A percentile compares a stretch with the other conserved stretches of the same genome.
These are phyloP conservation scores for Sinocyclocheilus anshuiensis DNA, from an alignment of 2,113 vertebrate genomes.

Conservation along the genomic window DNA sequence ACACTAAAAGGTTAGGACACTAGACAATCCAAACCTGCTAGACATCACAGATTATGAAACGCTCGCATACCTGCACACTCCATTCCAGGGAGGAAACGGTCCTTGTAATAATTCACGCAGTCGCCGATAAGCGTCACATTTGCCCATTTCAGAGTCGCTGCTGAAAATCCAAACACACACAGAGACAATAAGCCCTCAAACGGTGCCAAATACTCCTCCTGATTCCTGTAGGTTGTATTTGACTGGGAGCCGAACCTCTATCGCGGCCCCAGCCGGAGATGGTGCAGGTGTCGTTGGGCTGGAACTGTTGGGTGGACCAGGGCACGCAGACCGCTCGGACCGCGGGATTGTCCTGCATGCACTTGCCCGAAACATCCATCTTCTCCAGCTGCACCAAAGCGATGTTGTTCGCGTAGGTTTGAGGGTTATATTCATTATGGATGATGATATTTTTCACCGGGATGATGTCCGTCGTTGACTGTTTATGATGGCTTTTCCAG, in stretches of 20 bases:
- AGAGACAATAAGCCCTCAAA: not conserved
- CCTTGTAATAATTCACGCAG: conserved; percentile 78
- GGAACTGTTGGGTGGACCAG: conserved; percentile 86
- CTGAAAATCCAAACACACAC: conserved; percentile 47
- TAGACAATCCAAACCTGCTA: too few relatives aligned
- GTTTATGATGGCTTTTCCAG: conserved; percentile 55
- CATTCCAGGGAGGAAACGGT: conserved; percentile 82
- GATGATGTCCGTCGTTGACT: conserved; percentile 62
- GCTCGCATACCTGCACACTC: conserved; percentile 84
- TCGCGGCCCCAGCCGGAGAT: conserved; percentile 91
- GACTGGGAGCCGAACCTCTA: conserved; percentile 71
- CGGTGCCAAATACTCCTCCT: too few relatives aligned
- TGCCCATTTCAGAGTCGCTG: conserved; percentile 82
- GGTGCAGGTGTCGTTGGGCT: conserved; percentile 79
- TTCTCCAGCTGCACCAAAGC: conserved; percentile 83
- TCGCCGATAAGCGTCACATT: conserved; percentile 81
- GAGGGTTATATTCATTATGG: conserved; percentile 77
- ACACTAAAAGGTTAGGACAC: too few relatives aligned
- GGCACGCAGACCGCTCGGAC: conserved; percentile 84
- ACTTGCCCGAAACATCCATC: conserved; percentile 34
- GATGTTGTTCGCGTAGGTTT: conserved; percentile 89
- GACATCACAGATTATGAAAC: too few relatives aligned
- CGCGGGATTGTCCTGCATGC: conserved; percentile 62
- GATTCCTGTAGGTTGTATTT: too few relatives aligned
- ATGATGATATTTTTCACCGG: conserved; percentile 73